Evolutionary conservation across 2,113 vertebrate genomes (phyloP), one percentile per base, ranked within the genome.

Genomic region (Ondatra zibethicus): DNA sequence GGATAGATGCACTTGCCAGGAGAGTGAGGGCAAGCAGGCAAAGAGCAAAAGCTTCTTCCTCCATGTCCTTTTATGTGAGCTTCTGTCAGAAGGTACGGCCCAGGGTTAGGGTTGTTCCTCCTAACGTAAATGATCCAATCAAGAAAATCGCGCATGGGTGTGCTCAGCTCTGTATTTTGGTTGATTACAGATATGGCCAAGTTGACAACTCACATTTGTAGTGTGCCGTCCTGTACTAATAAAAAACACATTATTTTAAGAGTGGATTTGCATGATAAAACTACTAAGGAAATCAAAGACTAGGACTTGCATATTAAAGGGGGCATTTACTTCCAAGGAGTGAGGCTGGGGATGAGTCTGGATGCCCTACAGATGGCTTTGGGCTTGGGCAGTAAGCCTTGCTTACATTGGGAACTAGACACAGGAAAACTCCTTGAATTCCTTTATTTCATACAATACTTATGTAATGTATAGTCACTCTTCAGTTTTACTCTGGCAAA

Each of bases 371-470:
- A 7, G 23, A 7, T 9, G 36, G 2, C 66, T 12, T 73, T 75
- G 16, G 0, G n/a, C 9, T 33, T 31, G 23, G 63, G 7, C 42
- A 2, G 1, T 5, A 12, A 16, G 58, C 13, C 11, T 12, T 14
- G 7, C 9, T 63, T 31, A 42, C 14, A 19, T 12, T 17, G 11
- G 61, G 39, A 4, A 6, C 16, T 42, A 52, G 73, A 29, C 66
- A 47, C 5, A 3, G 11, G 45, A 61, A 14, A 76, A 31, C 7
- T 58, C 5, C 42, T 72, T 91, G 52, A 36, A 58, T 77, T 70
- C 4, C 7, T 72, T 31, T 8, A 63, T 85, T 47, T 92, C 47
- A 78, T 68, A 39, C 63, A n/a, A 42, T n/a, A 47, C 9, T 55
- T 45, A 33, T 7, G 29, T n/a, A 7, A 33, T 29, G 4, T 7